These are phyloP conservation scores for Brachyhypopomus occidentalis DNA, from an alignment of 2,113 vertebrate species.

Conservation along the genomic window DNA sequence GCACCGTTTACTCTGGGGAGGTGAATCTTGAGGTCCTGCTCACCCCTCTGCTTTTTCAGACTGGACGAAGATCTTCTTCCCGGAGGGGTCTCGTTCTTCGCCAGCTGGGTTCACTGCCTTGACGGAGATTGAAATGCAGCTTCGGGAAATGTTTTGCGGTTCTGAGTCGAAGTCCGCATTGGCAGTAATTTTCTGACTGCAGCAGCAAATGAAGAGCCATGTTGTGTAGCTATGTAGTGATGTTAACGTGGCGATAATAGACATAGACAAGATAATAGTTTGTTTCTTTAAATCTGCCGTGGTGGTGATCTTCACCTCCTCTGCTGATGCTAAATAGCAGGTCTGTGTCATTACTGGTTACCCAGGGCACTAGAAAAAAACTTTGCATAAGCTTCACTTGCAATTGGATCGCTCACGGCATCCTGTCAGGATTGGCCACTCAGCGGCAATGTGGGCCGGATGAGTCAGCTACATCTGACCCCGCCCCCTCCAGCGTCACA, in stretches of 20 bases:
- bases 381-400: constrained; percentile 56
- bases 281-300: background rate
- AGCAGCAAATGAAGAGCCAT: constrained; percentile 14
- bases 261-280: too few species aligned
- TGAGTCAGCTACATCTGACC: constrained; percentile 28
- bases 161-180: constrained; percentile 2
- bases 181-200: constrained; percentile 26
- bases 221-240: background rate
- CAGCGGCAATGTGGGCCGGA: constrained; percentile 1
- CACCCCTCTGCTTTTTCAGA: constrained; percentile 27
- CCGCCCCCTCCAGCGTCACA: constrained; percentile 39
- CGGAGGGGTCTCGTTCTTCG: constrained; percentile 12
- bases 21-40: constrained; percentile 37
- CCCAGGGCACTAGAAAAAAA: constrained; percentile 55
- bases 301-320: background rate
- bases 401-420: constrained; percentile 65
- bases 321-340: constrained; percentile 30
- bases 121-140: constrained; percentile 7
- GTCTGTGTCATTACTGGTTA: constrained; percentile 39
- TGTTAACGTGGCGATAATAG: background rate
- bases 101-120: constrained; percentile 19
- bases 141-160: constrained; percentile 25
- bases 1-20: constrained; percentile 62
- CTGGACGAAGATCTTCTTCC: background rate
- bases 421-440: constrained; percentile 54